Evolutionary conservation across 2,797 vertebrate species (phyloP).

Genomic region (Tympanoctomys barrerae): DNA sequence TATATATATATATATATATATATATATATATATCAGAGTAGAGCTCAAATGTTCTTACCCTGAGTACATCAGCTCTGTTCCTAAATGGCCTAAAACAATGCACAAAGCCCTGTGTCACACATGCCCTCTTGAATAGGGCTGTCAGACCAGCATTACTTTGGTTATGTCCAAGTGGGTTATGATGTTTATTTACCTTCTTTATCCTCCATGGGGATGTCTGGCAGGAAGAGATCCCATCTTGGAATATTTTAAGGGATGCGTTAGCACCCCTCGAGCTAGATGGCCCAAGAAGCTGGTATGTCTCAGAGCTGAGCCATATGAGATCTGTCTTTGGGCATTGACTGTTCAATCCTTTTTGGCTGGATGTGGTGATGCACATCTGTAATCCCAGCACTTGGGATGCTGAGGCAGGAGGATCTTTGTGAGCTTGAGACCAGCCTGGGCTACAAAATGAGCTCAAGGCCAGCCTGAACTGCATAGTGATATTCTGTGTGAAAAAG

Average conservation of each 20-base stretch:
- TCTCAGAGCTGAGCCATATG: background rate
- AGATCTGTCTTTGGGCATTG: background rate
- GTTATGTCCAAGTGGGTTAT: background rate
- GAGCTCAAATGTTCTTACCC: background rate
- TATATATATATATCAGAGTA: background rate
- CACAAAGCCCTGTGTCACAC: background rate
- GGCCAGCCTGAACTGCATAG: too few species aligned
- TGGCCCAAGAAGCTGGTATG: background rate
- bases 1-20: too few species aligned
- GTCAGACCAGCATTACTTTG: background rate
- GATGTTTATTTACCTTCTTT: background rate
- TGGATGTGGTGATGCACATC: too few species aligned
- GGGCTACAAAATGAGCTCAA: too few species aligned
- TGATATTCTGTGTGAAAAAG: too few species aligned
- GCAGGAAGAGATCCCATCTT: background rate
- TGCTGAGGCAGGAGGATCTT: too few species aligned
- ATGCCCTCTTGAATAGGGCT: background rate
- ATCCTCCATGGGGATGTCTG: background rate
- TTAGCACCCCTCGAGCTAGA: background rate
- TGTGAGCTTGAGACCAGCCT: too few species aligned
- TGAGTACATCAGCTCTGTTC: background rate
- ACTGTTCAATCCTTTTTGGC: background rate
- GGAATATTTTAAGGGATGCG: background rate
- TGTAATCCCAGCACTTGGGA: too few species aligned
- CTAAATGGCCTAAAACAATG: background rate